phyloP scores from a whole-genome alignment of 1,140 invertebrate species.

The Anoplolepis gracilipes region DNA sequence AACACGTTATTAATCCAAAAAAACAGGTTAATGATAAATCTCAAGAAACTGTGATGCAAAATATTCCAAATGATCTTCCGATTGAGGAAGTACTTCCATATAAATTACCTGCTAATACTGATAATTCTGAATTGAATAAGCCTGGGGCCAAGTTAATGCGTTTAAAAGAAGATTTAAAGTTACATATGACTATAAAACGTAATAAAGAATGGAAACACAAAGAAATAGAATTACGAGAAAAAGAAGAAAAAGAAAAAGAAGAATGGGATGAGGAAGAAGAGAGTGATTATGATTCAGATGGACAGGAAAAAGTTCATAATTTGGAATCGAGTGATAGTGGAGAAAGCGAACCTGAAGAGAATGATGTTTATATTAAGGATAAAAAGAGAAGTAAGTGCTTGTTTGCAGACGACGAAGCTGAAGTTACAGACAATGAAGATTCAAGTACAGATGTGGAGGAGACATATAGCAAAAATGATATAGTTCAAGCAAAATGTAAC shows the following conservation, averaged over 20 bases:
- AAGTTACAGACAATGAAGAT: conserved; percentile 77
- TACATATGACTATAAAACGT: conserved; percentile 88
- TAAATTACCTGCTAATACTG: conserved; percentile 73
- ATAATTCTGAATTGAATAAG: conserved; percentile 82
- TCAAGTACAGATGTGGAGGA: conserved; percentile 83
- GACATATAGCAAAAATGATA: conserved; percentile 79
- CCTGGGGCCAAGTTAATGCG: conserved; percentile 88
- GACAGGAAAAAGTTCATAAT: conserved; percentile 67
- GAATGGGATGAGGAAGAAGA: conserved; percentile 61
- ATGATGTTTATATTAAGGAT: conserved; percentile 70
- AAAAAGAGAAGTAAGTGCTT: conserved; percentile 74
- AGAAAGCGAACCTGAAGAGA: conserved; percentile 79
- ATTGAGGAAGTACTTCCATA: conserved; percentile 78
- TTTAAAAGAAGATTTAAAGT: conserved; percentile 88
- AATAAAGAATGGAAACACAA: conserved; percentile 88
- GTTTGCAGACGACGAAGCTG: conserved; percentile 83
- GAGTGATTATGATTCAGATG: conserved; percentile 67
- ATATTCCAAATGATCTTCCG: conserved; percentile 77
- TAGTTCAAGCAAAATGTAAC: conserved; percentile 75
- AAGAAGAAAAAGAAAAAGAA: conserved; percentile 75
- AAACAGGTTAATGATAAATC: conserved; percentile 83
- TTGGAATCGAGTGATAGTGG: conserved; percentile 72
- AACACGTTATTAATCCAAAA: conserved; percentile 86
- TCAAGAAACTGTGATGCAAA: conserved; percentile 83
- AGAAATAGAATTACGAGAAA: conserved; percentile 76